Percentiles rank a stretch among this genome's conserved stretches.
Conservation (phyloP, 2,797 vertebrate species). For the Poeciliopsis presidionis region DNA sequence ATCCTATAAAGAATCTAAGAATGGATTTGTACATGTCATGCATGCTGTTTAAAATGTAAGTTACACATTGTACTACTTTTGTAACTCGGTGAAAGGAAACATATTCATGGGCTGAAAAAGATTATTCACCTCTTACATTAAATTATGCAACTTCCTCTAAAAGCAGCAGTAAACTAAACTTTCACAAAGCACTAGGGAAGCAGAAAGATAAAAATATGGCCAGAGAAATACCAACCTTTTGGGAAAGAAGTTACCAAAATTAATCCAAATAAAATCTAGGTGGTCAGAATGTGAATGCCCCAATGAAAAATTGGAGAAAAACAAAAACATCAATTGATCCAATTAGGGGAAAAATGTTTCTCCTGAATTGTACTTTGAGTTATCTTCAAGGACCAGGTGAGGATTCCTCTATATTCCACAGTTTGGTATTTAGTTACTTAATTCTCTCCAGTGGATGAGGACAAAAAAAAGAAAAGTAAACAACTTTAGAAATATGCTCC, state of each 20-base stretch:
- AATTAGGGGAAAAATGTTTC: conserved; percentile 64
- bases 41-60: conserved; percentile 25
- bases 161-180: conserved; percentile 72
- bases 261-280: conserved; percentile 94
- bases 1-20: conserved; percentile 4
- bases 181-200: conserved; percentile 85
- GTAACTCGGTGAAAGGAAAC: background rate
- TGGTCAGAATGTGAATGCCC: conserved; percentile 95
- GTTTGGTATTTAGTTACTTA: conserved; percentile 70
- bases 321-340: conserved; percentile 50
- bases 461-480: conserved; percentile 53
- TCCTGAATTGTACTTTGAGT: conserved; percentile 63
- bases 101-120: background rate
- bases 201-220: conserved; percentile 91
- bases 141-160: conserved; percentile 41
- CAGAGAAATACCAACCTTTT: conserved; percentile 99
- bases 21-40: conserved; percentile 29
- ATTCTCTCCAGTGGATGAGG: conserved; percentile 67
- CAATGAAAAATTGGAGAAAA: conserved; percentile 77
- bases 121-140: conserved; percentile 32
- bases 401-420: conserved; percentile 76
- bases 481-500: conserved; percentile 61
- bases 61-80: background rate
- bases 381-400: conserved; percentile 74
- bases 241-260: conserved; percentile 97